Percentiles rank a stretch among this genome's conserved stretches.
Conservation (phyloP, 2,888 invertebrate species). For the Drosophila helvetica region DNA sequence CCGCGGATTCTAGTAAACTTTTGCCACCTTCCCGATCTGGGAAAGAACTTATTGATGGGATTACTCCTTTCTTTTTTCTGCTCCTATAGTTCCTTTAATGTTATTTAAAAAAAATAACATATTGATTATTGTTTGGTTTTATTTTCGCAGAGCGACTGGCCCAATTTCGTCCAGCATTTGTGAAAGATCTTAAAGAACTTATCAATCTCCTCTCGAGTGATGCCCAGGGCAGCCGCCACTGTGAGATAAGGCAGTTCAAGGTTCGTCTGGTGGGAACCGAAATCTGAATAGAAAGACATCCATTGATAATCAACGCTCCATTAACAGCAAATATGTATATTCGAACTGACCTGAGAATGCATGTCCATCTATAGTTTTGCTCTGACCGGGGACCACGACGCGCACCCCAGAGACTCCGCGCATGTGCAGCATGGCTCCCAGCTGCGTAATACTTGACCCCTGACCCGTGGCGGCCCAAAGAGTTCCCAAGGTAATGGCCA, state of each 20-base stretch:
- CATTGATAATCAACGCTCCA: not conserved
- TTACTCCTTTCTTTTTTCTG: no score
- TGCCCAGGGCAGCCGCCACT: constrained; percentile 89
- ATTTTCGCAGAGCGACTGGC: not conserved
- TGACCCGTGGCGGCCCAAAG: constrained; percentile 55
- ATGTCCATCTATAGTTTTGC: constrained; percentile 85
- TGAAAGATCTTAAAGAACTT: constrained; percentile 87
- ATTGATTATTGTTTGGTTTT: not conserved
- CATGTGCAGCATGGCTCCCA: constrained; percentile 90
- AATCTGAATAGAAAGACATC: constrained; percentile 84
- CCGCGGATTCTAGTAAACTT: no score
- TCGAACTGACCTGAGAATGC: constrained; percentile 85
- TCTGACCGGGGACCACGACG: constrained; percentile 85
- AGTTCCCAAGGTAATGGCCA: constrained; percentile 85
- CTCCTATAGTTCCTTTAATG: no score
- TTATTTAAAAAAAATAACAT: not conserved
- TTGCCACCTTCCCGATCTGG: no score
- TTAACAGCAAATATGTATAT: not conserved
- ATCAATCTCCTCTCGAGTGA: constrained; percentile 88
- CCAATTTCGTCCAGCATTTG: constrained; percentile 84
- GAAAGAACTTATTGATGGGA: no score
- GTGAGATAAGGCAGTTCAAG: constrained; percentile 87
- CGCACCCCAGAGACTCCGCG: constrained; percentile 90
- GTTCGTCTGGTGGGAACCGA: constrained; percentile 87
- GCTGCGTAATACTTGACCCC: constrained; percentile 84